Evolutionary conservation across 2,113 vertebrate species (phyloP).

Genomic region (Ciconia boyciana): DNA sequence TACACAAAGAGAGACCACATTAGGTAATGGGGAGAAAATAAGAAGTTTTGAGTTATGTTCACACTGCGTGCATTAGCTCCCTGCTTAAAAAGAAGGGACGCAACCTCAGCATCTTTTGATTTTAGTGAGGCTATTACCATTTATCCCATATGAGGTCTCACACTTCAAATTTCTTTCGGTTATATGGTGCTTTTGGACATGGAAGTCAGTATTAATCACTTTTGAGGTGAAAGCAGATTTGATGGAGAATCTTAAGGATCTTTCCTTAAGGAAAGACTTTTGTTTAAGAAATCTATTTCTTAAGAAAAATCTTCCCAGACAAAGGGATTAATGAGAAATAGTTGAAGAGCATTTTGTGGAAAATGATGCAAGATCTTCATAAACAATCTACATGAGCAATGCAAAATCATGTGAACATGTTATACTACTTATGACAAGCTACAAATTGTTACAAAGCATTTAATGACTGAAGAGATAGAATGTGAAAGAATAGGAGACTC

Average conservation of each 20-base stretch:
- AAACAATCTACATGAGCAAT: not conserved
- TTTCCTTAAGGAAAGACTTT: not conserved
- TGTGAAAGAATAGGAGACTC: not conserved
- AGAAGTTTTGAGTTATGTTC: not conserved
- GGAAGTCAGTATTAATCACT: not conserved
- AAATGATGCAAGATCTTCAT: not conserved
- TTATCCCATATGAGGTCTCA: not conserved
- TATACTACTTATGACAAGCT: not conserved
- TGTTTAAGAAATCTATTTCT: not conserved
- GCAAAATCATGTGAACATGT: not conserved
- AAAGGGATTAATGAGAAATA: not conserved
- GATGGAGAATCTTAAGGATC: not conserved
- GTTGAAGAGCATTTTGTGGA: not conserved
- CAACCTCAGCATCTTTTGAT: not conserved
- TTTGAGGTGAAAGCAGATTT: not conserved
- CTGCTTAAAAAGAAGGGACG: not conserved
- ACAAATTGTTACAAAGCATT: accelerated
- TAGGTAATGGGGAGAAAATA: not conserved
- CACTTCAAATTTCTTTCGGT: not conserved
- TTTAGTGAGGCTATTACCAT: not conserved
- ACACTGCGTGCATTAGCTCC: accelerated
- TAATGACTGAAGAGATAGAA: not conserved
- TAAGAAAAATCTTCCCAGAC: not conserved
- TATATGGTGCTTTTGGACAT: not conserved
- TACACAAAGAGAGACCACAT: not conserved